Evolutionary conservation across 2,888 invertebrate genomes (phyloP), one percentile per base, ranked within the genome.

Genomic region (Polymixis lichenea): DNA sequence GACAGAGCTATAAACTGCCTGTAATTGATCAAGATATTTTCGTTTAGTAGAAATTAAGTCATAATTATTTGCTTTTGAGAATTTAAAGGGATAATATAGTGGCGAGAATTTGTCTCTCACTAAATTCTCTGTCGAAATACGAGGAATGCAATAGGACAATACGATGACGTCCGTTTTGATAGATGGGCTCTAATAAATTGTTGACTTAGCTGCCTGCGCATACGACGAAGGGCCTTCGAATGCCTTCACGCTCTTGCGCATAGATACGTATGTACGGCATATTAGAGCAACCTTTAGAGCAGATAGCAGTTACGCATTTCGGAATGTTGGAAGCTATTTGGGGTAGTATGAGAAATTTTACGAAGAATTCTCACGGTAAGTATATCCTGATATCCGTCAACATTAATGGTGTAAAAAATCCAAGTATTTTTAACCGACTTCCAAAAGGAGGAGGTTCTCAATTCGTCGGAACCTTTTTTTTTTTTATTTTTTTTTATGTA

Each of bases 111-210:
- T 80, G 91, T 91, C 87, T 88, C 83, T 86, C 85, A 90, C 85
- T 90, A 90, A 92, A 94, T 94, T 92, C 92, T 88, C 83, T 79
- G 87, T 83, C 84, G 83, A 86, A 81, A 85, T 86, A 88, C 85
- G 81, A 87, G 94, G 94, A 95, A 95, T 95, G 93, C 92, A 92
- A 95, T 95, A 90, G 93, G 92, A 94, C 93, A 92, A 93, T 92
- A 90, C 93, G 89, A 85, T 88, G 90, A 90, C 90, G 90, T 88
- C 87, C 86, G 88, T 88, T 92, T 92, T 93, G 93, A 95, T 93
- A 91, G 93, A 95, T 95, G 92, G 91, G 90, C 72, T 92, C 90
- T 92, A 92, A 95, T 94, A 94, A 94, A 94, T 94, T 91, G 91
- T 93, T 91, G 91, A 92, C 90, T 91, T 88, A 90, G 90, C 89